These are phyloP conservation scores for Mactromeris polynyma DNA, from an alignment of 2,888 invertebrate species.

Conservation along the genomic window DNA sequence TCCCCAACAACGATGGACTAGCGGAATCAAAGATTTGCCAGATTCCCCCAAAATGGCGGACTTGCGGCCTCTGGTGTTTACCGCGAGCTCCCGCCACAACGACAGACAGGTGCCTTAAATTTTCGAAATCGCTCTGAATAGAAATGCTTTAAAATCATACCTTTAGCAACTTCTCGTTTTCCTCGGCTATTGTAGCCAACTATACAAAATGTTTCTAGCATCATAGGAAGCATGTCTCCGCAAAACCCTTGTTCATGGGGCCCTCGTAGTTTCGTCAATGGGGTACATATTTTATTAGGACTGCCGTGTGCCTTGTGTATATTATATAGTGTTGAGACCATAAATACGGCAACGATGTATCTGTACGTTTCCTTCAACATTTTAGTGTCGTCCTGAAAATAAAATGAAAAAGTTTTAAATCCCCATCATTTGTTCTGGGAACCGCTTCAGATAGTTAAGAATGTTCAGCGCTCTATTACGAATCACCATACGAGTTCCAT, in stretches of 20 bases:
- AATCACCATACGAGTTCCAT: too few species aligned
- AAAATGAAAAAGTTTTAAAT: background rate
- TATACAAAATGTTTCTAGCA: background rate
- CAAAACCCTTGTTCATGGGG: conserved; percentile 23
- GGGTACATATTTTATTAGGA: conserved; percentile 12
- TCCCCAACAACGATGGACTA: too few species aligned
- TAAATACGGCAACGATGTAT: conserved; percentile 6
- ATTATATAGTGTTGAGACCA: conserved; percentile 10
- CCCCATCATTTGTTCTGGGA: too few species aligned
- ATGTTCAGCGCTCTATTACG: too few species aligned
- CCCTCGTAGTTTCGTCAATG: background rate
- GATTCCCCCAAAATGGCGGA: too few species aligned
- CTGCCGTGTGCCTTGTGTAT: background rate
- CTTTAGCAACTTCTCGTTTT: conserved; percentile 17
- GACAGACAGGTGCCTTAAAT: too few species aligned
- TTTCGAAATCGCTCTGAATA: too few species aligned
- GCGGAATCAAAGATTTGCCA: too few species aligned
- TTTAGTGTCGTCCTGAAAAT: conserved; percentile 19
- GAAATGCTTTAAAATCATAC: background rate
- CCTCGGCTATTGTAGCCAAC: conserved; percentile 7
- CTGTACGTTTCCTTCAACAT: conserved; percentile 25
- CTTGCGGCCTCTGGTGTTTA: too few species aligned
- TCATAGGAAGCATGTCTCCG: background rate
- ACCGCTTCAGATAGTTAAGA: too few species aligned
- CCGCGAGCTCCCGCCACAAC: too few species aligned